A percentile compares a stretch with the other conserved stretches of the same genome.
phyloP scores from a whole-genome alignment of 2,888 invertebrate genomes.

The Cheilosia scutellata region DNA sequence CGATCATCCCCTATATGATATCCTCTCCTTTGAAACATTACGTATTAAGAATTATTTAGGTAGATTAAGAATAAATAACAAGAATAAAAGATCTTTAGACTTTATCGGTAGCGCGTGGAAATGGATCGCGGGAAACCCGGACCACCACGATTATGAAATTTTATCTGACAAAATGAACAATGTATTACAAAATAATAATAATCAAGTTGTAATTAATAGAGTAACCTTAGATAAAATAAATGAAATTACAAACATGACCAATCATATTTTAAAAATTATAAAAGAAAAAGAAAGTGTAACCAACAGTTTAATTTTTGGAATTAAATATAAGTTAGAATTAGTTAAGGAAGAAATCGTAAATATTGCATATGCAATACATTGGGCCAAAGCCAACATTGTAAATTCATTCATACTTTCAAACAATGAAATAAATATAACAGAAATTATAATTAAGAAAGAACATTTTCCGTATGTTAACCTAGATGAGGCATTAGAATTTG shows the following conservation, averaged over 20 bases:
- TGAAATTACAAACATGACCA: slow-evolving; percentile 25
- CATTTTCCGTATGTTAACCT: slow-evolving; percentile 29
- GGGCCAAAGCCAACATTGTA: slow-evolving; percentile 30
- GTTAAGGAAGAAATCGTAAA: slow-evolving; percentile 44
- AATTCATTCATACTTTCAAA: slow-evolving; percentile 51
- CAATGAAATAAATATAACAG: slow-evolving; percentile 38
- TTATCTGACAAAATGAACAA: slow-evolving; percentile 22
- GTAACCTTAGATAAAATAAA: slow-evolving; percentile 41
- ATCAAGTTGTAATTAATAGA: slow-evolving; percentile 34
- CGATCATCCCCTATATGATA: too few relatives aligned
- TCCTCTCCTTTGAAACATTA: slow-evolving; percentile 26
- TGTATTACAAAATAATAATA: too few relatives aligned
- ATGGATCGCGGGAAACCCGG: slow-evolving; percentile 19
- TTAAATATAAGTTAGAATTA: slow-evolving; percentile 46
- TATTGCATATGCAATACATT: slow-evolving; percentile 48
- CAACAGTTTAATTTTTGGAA: slow-evolving; percentile 6
- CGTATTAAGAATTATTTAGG: slow-evolving; percentile 1
- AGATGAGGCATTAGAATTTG: slow-evolving; percentile 65
- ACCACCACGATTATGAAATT: slow-evolving; percentile 30
- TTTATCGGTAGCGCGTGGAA: slow-evolving; percentile 28
- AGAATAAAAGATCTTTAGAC: slow-evolving; percentile 7
- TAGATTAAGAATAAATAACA: background rate
- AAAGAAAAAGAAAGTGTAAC: slow-evolving; percentile 6
- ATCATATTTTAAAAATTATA: slow-evolving; percentile 15
- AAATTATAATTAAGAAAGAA: slow-evolving; percentile 5